Evolutionary conservation across 1,140 invertebrate genomes (phyloP), one percentile per base, ranked within the genome.

Genomic region (Mizuhopecten yessoensis): DNA sequence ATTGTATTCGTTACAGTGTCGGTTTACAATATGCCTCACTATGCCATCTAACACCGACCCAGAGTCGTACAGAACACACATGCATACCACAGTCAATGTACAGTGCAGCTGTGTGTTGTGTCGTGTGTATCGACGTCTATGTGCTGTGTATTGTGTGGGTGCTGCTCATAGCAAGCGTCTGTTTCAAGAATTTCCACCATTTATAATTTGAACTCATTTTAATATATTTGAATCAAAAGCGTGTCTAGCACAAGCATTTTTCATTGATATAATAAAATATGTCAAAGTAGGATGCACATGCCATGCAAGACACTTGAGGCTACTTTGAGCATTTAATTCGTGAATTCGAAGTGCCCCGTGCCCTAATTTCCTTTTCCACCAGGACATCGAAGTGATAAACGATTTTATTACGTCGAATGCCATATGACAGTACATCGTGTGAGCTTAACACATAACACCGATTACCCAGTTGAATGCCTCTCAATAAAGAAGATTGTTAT

Each of bases 121-220:
- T 75, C 23, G 57, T 75, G 57, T 75, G 57, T 75, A 75, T 75
- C 57, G 57, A 75, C 57, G 57, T 75, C 57, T 75, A 75, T 75
- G 57, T 75, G 57, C 57, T 75, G n/a, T 75, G 57, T 75, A 75
- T 75, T 75, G 57, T 75, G 57, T 75, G 42, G 42, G 42, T 5
- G 17, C 57, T 75, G 57, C 57, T 75, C 57, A 75, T 75, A 29
- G 57, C 57, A 29, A 75, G 57, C 57, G 57, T 75, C 57, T 75
- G 57, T 75, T 75, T 29, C 9, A 17, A 75, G n/a, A 75, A 49
- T 75, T 29, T 75, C 57, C 57, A 75, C 20, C 0, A 3, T n/a
- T n/a, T 29, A 1, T 75, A 75, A 57, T 20, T 29, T 75, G 1
- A 75, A 29, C n/a, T 75, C 23, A n/a, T 75, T 1, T 29, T n/a